Conservation (phyloP, 2,888 invertebrate species). For the Nemapogon koenigi region DNA sequence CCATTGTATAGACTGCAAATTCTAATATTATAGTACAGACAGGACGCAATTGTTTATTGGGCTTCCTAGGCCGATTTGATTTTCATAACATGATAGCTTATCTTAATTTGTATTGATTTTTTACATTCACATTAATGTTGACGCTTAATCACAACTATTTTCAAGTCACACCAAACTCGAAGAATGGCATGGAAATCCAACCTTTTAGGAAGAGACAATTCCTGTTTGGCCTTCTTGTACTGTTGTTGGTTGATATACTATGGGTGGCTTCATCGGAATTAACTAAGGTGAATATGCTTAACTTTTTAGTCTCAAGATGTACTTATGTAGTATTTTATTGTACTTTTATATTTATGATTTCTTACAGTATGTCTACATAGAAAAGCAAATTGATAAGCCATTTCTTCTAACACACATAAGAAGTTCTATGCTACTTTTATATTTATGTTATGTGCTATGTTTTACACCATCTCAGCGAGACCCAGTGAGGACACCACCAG, state of each 20-base stretch:
- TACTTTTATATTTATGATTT: conserved; percentile 17
- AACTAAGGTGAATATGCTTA: conserved; percentile 74
- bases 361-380: conserved; percentile 83
- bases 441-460: conserved; percentile 86
- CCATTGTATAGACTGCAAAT: too few species aligned
- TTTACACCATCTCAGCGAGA: conserved; percentile 91
- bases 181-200: conserved; percentile 43
- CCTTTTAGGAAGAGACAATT: conserved; percentile 58
- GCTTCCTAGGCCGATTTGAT: too few species aligned
- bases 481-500: conserved; percentile 73
- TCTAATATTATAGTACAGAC: too few species aligned
- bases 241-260: conserved; percentile 90
- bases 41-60: too few species aligned
- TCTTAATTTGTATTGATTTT: conserved; percentile 6
- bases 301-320: not conserved
- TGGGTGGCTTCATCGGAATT: conserved; percentile 97
- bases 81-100: too few species aligned
- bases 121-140: conserved; percentile 32
- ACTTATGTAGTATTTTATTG: not conserved
- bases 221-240: conserved; percentile 82
- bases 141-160: conserved; percentile 60
- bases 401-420: conserved; percentile 96
- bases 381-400: conserved; percentile 89
- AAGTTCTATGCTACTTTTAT: conserved; percentile 92
- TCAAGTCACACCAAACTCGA: conserved; percentile 35